Percentiles rank a stretch among this genome's conserved stretches.
These are phyloP conservation scores for Trisateles emortualis DNA, from an alignment of 2,888 invertebrate genomes.

Conservation along the genomic window DNA sequence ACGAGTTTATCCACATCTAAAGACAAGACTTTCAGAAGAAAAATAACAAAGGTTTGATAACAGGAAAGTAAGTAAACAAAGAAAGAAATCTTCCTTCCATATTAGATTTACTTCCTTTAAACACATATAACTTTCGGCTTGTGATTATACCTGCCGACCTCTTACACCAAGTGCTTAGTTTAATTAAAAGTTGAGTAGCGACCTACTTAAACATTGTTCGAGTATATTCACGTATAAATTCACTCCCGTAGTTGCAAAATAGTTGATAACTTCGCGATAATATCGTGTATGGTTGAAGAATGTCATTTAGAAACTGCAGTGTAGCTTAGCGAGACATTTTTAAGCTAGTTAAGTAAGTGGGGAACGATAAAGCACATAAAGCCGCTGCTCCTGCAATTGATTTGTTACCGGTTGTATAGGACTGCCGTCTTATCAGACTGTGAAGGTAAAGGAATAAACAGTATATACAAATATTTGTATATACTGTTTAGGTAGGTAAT, in stretches of 20 bases:
- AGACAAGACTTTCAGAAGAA: conserved; percentile 29
- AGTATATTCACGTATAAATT: conserved; percentile 9
- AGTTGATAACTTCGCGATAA: conserved; percentile 35
- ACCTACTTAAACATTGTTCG: conserved; percentile 27
- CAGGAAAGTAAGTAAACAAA: conserved; percentile 44
- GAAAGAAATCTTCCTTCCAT: conserved; percentile 48
- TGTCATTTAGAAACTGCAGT: conserved; percentile 33
- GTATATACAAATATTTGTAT: too few relatives aligned
- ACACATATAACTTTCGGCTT: conserved; percentile 48
- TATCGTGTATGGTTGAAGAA: conserved; percentile 16
- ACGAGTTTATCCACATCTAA: conserved; percentile 29
- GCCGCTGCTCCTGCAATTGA: too few relatives aligned
- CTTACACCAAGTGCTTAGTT: conserved; percentile 42
- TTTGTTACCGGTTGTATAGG: too few relatives aligned
- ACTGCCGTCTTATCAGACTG: too few relatives aligned
- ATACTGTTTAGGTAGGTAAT: too few relatives aligned
- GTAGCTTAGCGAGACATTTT: too few relatives aligned
- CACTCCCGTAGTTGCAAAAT: conserved; percentile 24
- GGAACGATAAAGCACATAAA: too few relatives aligned
- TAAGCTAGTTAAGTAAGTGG: too few relatives aligned
- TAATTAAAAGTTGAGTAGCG: conserved; percentile 46
- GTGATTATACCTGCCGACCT: conserved; percentile 41
- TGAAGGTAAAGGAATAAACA: too few relatives aligned
- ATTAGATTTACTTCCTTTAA: conserved; percentile 54
- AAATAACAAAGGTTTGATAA: conserved; percentile 53